These are phyloP conservation scores for Tachina fera DNA, from an alignment of 2,888 invertebrate species.

Conservation along the genomic window DNA sequence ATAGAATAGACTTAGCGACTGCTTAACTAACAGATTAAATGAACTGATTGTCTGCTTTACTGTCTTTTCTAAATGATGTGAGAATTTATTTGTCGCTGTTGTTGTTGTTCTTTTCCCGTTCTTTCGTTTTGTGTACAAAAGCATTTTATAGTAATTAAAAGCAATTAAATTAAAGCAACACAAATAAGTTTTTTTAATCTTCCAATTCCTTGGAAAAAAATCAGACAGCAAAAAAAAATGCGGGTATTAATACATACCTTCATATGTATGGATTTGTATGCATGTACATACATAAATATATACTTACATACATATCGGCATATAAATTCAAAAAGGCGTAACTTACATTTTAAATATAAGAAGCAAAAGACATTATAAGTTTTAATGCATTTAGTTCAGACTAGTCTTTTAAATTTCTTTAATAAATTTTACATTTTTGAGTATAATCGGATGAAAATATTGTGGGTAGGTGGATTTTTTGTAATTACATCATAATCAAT, in stretches of 20 bases:
- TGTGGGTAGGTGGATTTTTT: too few species aligned
- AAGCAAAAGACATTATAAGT: too few species aligned
- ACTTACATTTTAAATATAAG: too few species aligned
- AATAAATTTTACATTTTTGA: too few species aligned
- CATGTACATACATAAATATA: not conserved
- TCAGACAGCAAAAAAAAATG: slow-evolving; percentile 16
- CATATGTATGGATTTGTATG: not conserved
- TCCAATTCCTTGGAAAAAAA: not conserved
- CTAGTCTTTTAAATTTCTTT: too few species aligned
- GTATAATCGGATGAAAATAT: too few species aligned
- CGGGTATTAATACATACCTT: not conserved
- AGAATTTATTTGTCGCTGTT: slow-evolving; percentile 17
- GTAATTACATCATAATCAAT: too few species aligned
- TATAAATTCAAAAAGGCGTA: too few species aligned
- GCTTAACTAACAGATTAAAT: slow-evolving; percentile 21
- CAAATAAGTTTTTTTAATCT: slow-evolving; percentile 20
- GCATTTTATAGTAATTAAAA: slow-evolving; percentile 63
- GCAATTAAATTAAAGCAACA: slow-evolving; percentile 62
- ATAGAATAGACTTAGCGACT: slow-evolving; percentile 11
- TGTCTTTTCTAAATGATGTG: slow-evolving; percentile 25
- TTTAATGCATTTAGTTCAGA: too few species aligned
- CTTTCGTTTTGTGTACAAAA: slow-evolving; percentile 21
- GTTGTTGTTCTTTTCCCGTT: slow-evolving; percentile 6
- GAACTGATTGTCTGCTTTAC: slow-evolving; percentile 22
- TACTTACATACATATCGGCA: too few species aligned